Evolutionary conservation across 2,113 vertebrate species (phyloP), one percentile per base, ranked within the genome.

Genomic region (Scolopax mira): DNA sequence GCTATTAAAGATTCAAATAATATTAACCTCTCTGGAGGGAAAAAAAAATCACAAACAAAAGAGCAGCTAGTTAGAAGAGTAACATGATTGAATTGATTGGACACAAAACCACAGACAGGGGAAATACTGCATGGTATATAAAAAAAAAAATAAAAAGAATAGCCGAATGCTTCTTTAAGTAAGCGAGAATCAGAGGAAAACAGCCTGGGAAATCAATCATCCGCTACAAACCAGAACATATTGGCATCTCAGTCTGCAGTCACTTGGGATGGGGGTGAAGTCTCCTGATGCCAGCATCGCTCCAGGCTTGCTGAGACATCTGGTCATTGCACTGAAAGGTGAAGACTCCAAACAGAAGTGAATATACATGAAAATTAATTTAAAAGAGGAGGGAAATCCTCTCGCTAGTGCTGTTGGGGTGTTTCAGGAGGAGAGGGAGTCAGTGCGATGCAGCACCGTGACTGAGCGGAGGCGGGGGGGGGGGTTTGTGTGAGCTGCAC

Each of bases 181-280:
- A 87, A 80, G 30, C 62, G 44, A 85, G 62, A 86, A 95, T 65
- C 69, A 70, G 52, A 72, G 94, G 61, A 89, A 95, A 97, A 90
- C 90, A 96, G 66, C 66, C 79, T 86, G 88, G 86, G 83, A 96
- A 97, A 97, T 96, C 94, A 96, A 88, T 94, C 95, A 94, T 94
- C 95, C 90, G 90, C 94, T 95, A 96, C 84, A 97, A 97, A 97
- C 62, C 82, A 87, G 94, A 96, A 96, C 87, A 96, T 94, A 95
- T 90, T 96, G 95, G 71, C 88, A 94, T 46, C 78, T 85, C 91
- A 92, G 86, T 71, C 95, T 67, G 70, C 79, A 96, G 94, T 91
- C 79, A 78, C 89, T 89, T 85, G 82, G 85, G 94, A 97, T 96
- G 85, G 84, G 51, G 89, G 70, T 42, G 89, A 64, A 90, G 54